Evolutionary conservation across 2,113 vertebrate species (phyloP), one percentile per base, ranked within the genome.

Genomic region (Planiliza haematocheilus): DNA sequence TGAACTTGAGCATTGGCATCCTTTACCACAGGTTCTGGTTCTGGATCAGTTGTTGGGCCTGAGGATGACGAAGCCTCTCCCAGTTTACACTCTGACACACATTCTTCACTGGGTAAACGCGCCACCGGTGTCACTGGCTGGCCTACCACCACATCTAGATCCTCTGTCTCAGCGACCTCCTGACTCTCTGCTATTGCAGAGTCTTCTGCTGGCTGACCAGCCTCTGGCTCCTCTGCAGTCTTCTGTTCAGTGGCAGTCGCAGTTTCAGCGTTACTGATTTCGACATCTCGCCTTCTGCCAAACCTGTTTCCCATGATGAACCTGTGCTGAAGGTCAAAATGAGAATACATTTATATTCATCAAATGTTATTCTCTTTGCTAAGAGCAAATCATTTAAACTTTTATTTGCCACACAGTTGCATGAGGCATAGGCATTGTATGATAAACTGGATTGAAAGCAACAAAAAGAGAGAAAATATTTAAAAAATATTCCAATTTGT

Each of bases 281-380:
- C 13, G 30, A 17, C 7, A 0, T 81, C 84, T 61, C 51, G 70
- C 69, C 61, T 90, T 83, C 79, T 85, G 79, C 71, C 84, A 3
- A 89, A 55, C 67, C 48, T 83, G 55, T 83, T 88, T 89, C 93
- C 93, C 93, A 94, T 90, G 39, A 64, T 84, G 55, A 66, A n/a
- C 74, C 89, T 94, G 65, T 1, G 21, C 8, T 77, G 42, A 53
- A 21, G n/a, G 18, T 9, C 14, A 56, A 43, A 62, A 73, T 18
- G 2, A 39, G 1, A 70, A 30, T 4, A 11, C 1, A 41, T 34
- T 61, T 50, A 1, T 7, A 38, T 57, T 14, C 20, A 72, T 11
- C 14, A n/a, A n/a, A n/a, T 7, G 16, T 45, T 16, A 2, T 13
- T 14, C 13, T 13, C 12, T 43, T 2, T n/a, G 7, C 52, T 1